Evolutionary conservation across 2,888 invertebrate species (phyloP), one percentile per base, ranked within the genome.

Genomic region (Platycheirus albimanus): DNA sequence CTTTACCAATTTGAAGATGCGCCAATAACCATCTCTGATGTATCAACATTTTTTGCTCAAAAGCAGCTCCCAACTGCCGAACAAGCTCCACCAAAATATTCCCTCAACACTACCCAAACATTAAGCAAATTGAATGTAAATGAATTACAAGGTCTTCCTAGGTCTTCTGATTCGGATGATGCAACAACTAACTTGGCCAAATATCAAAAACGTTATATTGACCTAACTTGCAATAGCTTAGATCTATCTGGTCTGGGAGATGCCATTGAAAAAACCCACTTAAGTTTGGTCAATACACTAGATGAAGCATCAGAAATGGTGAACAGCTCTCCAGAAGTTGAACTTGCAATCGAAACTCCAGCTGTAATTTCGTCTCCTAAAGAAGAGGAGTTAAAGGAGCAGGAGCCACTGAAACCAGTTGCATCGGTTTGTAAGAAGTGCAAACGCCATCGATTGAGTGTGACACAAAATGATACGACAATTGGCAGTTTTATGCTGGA

Each of bases 1-100:
- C 5, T 61, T 3, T 77, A 28, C 19, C 52, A 67, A 24, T 67
- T 77, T 6, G 81, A 77, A 13, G 77, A 77, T 33, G 67, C 38
- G 7, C 81, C 81, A 10, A 81, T 81, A 10, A 81, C 81, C 24
- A 45, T 81, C 24, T 77, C 81, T 2, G 71, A 81, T 67, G 81
- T 81, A 11, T 81, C 81, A 6, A 81, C 77, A 28, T 81, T 63
- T 47, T 81, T 81, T n/a, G 11, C 43, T 11, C 63, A 66, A 10
- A 71, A 72, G 4, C 17, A 8, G 0, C 11, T 33, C 7, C 63
- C 47, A 20, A 15, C 24, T 20, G 13, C 13, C 7, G n/a, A 24
- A 8, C 30, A 30, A 38, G 1, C 11, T 1, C 8, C 10, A 54
- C 20, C 8, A 11, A 38, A 43, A 1, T 66, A 17, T 20, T 67